Evolutionary conservation across 92 coral and sea anemone species (phyloP).

Genomic region (Isaurus tuberculatus): DNA sequence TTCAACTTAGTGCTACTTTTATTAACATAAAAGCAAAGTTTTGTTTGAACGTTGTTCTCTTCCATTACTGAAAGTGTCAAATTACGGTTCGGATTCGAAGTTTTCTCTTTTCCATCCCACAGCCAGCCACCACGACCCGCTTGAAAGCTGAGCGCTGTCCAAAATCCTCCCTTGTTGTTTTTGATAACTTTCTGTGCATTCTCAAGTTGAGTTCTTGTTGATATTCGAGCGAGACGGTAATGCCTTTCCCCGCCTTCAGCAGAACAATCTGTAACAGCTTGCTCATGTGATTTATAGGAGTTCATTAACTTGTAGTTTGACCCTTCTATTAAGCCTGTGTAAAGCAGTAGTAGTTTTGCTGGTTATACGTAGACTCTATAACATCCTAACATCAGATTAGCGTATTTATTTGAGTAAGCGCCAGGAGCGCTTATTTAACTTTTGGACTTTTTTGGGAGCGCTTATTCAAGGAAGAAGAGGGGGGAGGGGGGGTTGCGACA

Average conservation of each 20-base stretch:
- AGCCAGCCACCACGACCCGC: background rate
- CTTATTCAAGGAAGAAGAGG: too few relatives aligned
- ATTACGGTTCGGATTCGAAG: background rate
- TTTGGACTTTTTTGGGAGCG: too few relatives aligned
- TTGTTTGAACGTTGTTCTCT: background rate
- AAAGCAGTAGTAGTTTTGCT: background rate
- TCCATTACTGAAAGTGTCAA: constrained; percentile 2
- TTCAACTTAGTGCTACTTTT: too few relatives aligned
- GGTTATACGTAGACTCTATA: too few relatives aligned
- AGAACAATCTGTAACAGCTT: background rate
- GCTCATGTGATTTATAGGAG: background rate
- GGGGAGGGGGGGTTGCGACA: too few relatives aligned
- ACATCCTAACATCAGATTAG: too few relatives aligned
- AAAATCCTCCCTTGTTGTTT: background rate
- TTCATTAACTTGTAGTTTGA: background rate
- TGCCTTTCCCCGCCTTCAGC: background rate
- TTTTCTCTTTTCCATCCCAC: background rate
- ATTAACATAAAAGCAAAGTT: constrained; percentile 8
- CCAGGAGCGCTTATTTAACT: too few relatives aligned
- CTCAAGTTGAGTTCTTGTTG: background rate
- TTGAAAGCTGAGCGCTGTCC: constrained; percentile 22
- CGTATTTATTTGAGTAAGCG: too few relatives aligned
- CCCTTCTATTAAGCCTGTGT: background rate
- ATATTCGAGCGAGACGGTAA: constrained; percentile 14
- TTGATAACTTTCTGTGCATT: background rate